Conservation (phyloP, 2,888 invertebrate species). For the Morpho deidamia region DNA sequence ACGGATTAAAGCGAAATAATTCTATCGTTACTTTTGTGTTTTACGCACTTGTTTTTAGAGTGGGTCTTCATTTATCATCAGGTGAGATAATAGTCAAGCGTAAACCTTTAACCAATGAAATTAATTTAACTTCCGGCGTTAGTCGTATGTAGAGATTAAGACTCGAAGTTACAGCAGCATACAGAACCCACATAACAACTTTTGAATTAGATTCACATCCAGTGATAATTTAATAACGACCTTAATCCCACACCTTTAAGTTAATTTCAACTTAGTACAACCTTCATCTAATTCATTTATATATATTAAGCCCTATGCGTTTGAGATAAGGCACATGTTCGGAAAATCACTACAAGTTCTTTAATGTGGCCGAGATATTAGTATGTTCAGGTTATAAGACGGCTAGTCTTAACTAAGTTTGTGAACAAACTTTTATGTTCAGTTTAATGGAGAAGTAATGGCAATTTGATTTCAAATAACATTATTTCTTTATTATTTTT, state of each 20-base stretch:
- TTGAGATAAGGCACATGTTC: not conserved
- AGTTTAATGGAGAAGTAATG: slow-evolving; percentile 4
- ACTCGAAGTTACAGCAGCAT: not conserved
- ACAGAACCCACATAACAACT: not conserved
- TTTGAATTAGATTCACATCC: not conserved
- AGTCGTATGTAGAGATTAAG: not conserved
- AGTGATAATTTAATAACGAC: not conserved
- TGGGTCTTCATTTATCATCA: too few species aligned
- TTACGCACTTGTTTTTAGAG: too few species aligned
- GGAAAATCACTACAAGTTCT: not conserved
- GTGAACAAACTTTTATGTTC: not conserved
- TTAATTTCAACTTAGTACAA: not conserved
- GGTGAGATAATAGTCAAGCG: too few species aligned
- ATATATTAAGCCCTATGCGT: too few species aligned
- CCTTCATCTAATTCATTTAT: too few species aligned
- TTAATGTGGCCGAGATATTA: not conserved
- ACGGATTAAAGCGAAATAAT: too few species aligned
- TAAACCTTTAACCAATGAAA: too few species aligned
- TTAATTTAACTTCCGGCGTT: too few species aligned
- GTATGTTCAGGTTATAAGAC: not conserved
- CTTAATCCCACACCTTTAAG: not conserved
- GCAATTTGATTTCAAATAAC: not conserved
- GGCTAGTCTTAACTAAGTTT: not conserved
- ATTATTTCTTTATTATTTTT: not conserved
- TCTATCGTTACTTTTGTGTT: too few species aligned